phyloP scores from a whole-genome alignment of 2,113 vertebrate genomes.

The Chloebia gouldiae region DNA sequence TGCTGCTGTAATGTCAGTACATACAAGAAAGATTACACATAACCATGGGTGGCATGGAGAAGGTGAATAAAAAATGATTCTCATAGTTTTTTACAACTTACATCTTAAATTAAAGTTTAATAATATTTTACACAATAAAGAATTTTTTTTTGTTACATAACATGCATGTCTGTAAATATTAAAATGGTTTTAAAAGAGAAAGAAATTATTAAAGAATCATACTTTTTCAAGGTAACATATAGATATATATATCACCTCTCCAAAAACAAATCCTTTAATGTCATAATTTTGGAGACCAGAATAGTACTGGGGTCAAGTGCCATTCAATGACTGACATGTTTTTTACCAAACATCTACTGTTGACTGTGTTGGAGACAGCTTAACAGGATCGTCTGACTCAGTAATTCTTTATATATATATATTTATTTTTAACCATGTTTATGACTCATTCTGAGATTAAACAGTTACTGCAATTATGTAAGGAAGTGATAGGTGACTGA shows the following conservation, averaged over 20 bases:
- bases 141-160: background rate
- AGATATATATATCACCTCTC: background rate
- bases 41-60: background rate
- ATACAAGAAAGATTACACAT: background rate
- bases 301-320: background rate
- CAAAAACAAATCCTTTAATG: background rate
- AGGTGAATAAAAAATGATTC: background rate
- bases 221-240: background rate
- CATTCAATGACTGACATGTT: background rate
- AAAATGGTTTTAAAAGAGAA: background rate
- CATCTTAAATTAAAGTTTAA: background rate
- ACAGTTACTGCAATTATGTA: background rate
- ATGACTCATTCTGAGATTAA: background rate
- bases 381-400: background rate
- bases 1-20: background rate
- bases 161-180: background rate
- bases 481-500: background rate
- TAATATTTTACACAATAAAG: rapidly evolving
- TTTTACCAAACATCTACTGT: background rate
- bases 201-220: background rate
- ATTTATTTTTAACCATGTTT: background rate
- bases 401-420: background rate
- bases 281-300: background rate
- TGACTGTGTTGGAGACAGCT: background rate
- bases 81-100: background rate